A percentile compares a stretch with the other conserved stretches of the same genome.
Conservation (phyloP, 2,113 vertebrate species). For the Cephalopholis sonnerati region DNA sequence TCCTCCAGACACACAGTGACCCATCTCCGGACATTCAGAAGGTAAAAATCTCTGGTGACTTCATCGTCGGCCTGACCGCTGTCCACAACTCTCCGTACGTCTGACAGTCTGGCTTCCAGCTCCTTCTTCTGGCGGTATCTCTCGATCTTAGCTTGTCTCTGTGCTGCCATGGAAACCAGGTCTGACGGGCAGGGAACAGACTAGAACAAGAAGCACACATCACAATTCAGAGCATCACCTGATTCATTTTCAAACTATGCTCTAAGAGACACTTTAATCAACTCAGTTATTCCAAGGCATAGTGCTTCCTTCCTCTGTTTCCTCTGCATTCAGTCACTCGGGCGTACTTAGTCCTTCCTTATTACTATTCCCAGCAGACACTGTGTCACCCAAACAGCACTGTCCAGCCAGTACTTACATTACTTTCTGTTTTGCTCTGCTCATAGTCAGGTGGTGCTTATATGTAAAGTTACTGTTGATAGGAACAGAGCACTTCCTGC, state of each 20-base stretch:
- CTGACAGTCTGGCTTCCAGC: conserved; percentile 87
- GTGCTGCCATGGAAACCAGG: conserved; percentile 89
- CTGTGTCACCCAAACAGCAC: neutral
- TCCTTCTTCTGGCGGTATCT: conserved; percentile 93
- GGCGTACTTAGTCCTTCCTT: no score
- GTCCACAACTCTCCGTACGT: conserved; percentile 85
- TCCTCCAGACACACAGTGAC: conserved; percentile 90
- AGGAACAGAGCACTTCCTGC: neutral
- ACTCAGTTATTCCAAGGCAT: no score
- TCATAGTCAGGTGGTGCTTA: neutral
- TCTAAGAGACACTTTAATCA: neutral
- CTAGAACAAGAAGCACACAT: conserved; percentile 49
- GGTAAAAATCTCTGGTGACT: conserved; percentile 88
- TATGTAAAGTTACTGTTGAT: neutral
- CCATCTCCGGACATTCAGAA: conserved; percentile 90
- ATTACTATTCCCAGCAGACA: neutral
- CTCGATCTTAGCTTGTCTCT: conserved; percentile 92
- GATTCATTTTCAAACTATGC: neutral
- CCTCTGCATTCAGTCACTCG: no score
- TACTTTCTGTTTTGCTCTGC: neutral
- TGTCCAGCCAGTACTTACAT: neutral
- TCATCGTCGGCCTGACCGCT: conserved; percentile 90
- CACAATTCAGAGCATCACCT: neutral
- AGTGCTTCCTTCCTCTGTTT: no score
- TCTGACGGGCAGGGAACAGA: conserved; percentile 60